Conservation (phyloP, 2,113 vertebrate genomes). For the Callipepla californica region DNA sequence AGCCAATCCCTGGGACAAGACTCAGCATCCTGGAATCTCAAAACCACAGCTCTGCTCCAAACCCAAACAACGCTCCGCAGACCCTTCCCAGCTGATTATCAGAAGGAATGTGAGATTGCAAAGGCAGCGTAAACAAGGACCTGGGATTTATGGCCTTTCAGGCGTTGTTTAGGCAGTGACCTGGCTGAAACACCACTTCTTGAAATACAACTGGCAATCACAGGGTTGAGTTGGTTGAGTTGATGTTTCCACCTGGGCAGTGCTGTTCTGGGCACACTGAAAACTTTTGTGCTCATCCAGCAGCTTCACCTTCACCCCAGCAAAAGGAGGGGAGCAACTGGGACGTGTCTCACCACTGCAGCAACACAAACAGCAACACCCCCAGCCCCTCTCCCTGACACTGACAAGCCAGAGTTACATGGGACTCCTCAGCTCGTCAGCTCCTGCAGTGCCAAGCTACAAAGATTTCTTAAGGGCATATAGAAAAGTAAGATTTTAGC, state of each 20-base stretch:
- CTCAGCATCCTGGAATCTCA: conserved; percentile 58
- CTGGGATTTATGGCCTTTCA: conserved; percentile 9
- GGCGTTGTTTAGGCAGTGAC: not conserved
- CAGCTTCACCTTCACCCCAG: not conserved
- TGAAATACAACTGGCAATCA: not conserved
- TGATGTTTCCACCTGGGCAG: conserved; percentile 16
- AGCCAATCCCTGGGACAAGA: not conserved
- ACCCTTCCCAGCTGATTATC: not conserved
- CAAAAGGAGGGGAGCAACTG: not conserved
- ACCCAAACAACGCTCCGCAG: conserved; percentile 45
- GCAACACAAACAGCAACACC: not conserved
- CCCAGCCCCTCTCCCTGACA: not conserved
- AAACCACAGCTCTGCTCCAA: conserved; percentile 58
- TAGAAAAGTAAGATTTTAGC: not conserved
- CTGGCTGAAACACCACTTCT: not conserved
- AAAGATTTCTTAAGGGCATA: not conserved
- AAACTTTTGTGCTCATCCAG: not conserved
- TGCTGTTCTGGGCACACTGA: not conserved
- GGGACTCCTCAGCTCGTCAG: not conserved
- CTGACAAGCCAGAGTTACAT: not conserved
- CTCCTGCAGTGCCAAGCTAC: not conserved
- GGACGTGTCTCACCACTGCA: not conserved
- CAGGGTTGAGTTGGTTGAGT: not conserved
- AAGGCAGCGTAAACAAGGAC: conserved; percentile 2
- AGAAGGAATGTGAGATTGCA: not conserved